phyloP scores from a whole-genome alignment of 1,140 invertebrate species.

The Drosophila arizonae region DNA sequence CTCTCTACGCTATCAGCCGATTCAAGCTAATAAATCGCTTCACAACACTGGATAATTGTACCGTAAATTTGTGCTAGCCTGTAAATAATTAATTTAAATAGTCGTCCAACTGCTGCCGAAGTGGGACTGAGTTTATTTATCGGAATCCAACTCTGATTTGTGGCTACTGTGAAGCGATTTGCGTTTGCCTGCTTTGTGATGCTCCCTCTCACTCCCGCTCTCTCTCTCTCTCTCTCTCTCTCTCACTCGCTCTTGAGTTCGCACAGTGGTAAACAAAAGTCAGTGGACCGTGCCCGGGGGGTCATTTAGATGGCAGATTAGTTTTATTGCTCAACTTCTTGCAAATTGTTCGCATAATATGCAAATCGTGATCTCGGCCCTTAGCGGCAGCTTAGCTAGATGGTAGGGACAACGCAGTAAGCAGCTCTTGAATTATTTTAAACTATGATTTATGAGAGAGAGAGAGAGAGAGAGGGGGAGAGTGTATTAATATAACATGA shows the following conservation, averaged over 20 bases:
- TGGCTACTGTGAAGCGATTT: conserved; percentile 38
- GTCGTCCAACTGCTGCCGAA: conserved; percentile 12
- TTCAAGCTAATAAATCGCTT: conserved; percentile 24
- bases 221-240: not conserved
- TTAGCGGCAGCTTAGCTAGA: not conserved
- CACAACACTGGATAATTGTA: conserved; percentile 34
- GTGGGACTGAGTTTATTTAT: conserved; percentile 35
- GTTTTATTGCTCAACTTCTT: conserved; percentile 73
- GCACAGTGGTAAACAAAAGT: conserved; percentile 46
- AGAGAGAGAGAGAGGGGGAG: not conserved
- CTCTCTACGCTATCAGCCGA: not conserved
- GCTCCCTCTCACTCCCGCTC: conserved; percentile 30
- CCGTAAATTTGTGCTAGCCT: conserved; percentile 24
- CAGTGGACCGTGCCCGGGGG: conserved; percentile 60
- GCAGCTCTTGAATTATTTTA: conserved; percentile 36
- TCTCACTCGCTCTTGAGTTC: not conserved
- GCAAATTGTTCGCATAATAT: conserved; percentile 76
- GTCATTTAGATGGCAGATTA: conserved; percentile 78
- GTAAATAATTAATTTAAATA: conserved; percentile 53
- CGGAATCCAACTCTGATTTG: conserved; percentile 40
- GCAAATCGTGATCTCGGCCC: conserved; percentile 55
- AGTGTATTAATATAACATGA: conserved; percentile 19
- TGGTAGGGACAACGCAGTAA: not conserved
- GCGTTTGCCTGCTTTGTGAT: conserved; percentile 8
- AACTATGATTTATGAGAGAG: conserved; percentile 44